A percentile compares a stretch with the other conserved stretches of the same genome.
Conservation (phyloP, 2,888 invertebrate genomes). For the Eupithecia tripunctaria region DNA sequence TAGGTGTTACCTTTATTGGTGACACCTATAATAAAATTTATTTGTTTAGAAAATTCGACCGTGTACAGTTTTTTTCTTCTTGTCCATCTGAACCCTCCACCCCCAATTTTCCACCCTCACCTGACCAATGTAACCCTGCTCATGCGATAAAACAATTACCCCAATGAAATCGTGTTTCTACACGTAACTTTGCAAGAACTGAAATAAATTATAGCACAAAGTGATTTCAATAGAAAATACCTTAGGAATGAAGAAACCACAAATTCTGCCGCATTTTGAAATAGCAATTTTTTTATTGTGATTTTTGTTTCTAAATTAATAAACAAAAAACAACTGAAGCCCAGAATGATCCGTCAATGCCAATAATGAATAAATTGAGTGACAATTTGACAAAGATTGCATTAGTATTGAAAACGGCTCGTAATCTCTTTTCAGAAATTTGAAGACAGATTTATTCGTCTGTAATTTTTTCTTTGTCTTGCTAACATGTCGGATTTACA, state of each 20-base stretch:
- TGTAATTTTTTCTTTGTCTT: background rate
- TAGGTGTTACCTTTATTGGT: background rate
- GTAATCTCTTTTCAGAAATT: background rate
- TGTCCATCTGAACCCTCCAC: slow-evolving; percentile 63
- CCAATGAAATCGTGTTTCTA: slow-evolving; percentile 69
- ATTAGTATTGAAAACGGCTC: background rate
- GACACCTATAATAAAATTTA: too few relatives aligned
- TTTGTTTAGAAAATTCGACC: background rate
- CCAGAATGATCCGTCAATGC: background rate
- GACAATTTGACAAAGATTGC: background rate
- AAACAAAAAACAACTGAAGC: background rate
- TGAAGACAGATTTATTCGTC: background rate
- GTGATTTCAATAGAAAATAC: slow-evolving; percentile 28
- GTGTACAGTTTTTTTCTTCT: slow-evolving; percentile 62
- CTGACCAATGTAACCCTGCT: slow-evolving; percentile 68
- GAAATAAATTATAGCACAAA: slow-evolving; percentile 31
- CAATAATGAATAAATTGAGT: background rate
- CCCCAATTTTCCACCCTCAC: slow-evolving; percentile 45
- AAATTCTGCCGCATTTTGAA: background rate
- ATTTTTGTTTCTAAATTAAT: background rate
- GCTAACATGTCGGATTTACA: slow-evolving; percentile 7
- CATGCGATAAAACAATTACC: slow-evolving; percentile 85
- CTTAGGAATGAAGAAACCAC: background rate
- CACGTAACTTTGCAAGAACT: slow-evolving; percentile 49
- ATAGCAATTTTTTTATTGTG: background rate